Percentiles rank a stretch among this genome's conserved stretches.
These are phyloP conservation scores for Equus quagga DNA, from an alignment of 2,113 vertebrate species.

Conservation along the genomic window DNA sequence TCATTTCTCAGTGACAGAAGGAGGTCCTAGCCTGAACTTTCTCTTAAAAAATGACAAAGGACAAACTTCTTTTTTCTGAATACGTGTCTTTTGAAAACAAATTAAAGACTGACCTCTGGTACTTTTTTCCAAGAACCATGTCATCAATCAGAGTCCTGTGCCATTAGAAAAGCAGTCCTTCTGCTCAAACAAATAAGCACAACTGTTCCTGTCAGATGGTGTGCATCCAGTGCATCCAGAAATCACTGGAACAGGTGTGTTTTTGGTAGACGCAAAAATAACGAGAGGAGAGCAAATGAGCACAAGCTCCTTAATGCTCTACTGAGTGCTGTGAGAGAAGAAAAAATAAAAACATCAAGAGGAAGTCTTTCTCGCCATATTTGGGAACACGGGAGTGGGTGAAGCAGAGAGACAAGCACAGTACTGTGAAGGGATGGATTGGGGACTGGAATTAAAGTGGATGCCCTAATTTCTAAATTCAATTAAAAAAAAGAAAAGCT, in stretches of 20 bases:
- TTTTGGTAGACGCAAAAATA: constrained; percentile 56
- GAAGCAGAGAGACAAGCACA: not conserved
- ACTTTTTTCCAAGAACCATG: not conserved
- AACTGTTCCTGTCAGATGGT: constrained; percentile 31
- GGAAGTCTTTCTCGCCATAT: not conserved
- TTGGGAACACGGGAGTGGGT: not conserved
- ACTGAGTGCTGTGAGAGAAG: not conserved
- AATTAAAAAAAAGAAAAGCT: not conserved
- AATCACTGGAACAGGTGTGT: constrained; percentile 51
- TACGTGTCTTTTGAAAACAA: not conserved
- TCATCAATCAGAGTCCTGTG: not conserved
- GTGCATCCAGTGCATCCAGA: not conserved
- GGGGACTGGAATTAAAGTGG: not conserved
- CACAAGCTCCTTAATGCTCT: not conserved
- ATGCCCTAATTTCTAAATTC: not conserved
- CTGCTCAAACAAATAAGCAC: constrained; percentile 45
- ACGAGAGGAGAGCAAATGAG: not conserved
- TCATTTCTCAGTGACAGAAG: not conserved
- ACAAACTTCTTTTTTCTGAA: not conserved
- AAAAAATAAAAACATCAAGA: not conserved
- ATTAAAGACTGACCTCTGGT: not conserved
- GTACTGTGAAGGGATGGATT: not conserved
- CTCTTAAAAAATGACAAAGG: not conserved
- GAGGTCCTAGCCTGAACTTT: not conserved
- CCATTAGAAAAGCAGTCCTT: not conserved